Evolutionary conservation across 2,888 invertebrate species (phyloP).

Genomic region (Fissipunctia ypsillon): DNA sequence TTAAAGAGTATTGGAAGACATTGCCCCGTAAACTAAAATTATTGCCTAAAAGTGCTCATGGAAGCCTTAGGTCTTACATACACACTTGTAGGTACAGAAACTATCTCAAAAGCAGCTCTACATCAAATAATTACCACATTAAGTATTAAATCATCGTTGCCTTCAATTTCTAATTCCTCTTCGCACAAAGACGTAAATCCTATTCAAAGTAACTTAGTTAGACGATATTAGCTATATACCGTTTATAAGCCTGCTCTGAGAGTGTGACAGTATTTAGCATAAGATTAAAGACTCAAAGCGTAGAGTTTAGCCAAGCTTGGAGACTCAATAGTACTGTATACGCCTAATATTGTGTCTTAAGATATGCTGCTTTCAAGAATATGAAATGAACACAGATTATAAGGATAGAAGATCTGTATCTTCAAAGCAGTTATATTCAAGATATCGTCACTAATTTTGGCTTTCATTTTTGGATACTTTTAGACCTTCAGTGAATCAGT

Average conservation of each 20-base stretch:
- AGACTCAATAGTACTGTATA: conserved; percentile 17
- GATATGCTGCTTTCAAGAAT: no score
- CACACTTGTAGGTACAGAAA: not conserved
- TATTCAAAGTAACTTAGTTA: conserved; percentile 38
- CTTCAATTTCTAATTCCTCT: conserved; percentile 5
- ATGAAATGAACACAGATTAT: no score
- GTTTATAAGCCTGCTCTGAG: conserved; percentile 29
- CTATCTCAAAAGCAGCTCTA: not conserved
- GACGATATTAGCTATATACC: conserved; percentile 10
- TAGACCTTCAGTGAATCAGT: not conserved
- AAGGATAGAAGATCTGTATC: no score
- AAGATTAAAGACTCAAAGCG: conserved; percentile 48
- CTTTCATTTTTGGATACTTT: not conserved
- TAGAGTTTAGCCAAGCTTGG: conserved; percentile 26
- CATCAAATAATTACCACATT: not conserved
- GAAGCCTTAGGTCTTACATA: no score
- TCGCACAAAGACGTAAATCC: conserved; percentile 37
- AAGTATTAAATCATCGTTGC: conserved; percentile 19
- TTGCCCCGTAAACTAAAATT: not conserved
- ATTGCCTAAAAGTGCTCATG: not conserved
- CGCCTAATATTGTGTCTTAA: conserved; percentile 24
- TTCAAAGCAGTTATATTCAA: not conserved
- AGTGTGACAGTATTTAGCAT: conserved; percentile 47
- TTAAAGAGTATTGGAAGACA: not conserved
- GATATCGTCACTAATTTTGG: not conserved